Evolutionary conservation across 2,797 vertebrate genomes (phyloP).

Genomic region (Sebastes aleutianus): DNA sequence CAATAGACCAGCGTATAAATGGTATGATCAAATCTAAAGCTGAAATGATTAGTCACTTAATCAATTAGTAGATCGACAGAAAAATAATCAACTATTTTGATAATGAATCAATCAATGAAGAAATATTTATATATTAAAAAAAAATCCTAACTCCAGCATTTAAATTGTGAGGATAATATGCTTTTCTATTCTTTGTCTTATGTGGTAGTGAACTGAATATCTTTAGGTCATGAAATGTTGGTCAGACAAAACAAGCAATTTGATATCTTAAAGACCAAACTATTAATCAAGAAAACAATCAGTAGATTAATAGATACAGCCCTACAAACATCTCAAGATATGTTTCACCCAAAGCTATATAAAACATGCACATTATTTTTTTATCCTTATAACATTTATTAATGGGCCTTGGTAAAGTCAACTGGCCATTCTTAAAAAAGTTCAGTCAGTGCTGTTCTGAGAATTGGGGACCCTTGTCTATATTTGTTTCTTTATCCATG

Average conservation of each 20-base stretch:
- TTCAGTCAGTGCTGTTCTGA: background rate
- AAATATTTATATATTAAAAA: background rate
- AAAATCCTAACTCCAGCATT: background rate
- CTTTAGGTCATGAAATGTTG: background rate
- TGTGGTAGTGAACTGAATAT: background rate
- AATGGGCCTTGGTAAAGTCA: background rate
- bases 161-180: background rate
- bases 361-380: background rate
- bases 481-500: constrained; percentile 48
- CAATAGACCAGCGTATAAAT: background rate
- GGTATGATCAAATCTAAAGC: background rate
- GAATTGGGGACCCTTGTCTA: background rate
- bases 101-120: background rate
- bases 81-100: background rate
- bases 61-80: background rate
- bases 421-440: background rate
- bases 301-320: background rate
- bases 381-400: background rate
- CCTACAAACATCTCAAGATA: background rate
- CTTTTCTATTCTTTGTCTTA: background rate
- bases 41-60: background rate
- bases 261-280: background rate
- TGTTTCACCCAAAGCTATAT: background rate
- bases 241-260: background rate
- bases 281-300: background rate